Percentiles rank a stretch among this genome's conserved stretches.
Evolutionary conservation across 37 sponge, comb jelly and placozoan genomes (phyloP).

Genomic region (Oopsacas minuta): DNA sequence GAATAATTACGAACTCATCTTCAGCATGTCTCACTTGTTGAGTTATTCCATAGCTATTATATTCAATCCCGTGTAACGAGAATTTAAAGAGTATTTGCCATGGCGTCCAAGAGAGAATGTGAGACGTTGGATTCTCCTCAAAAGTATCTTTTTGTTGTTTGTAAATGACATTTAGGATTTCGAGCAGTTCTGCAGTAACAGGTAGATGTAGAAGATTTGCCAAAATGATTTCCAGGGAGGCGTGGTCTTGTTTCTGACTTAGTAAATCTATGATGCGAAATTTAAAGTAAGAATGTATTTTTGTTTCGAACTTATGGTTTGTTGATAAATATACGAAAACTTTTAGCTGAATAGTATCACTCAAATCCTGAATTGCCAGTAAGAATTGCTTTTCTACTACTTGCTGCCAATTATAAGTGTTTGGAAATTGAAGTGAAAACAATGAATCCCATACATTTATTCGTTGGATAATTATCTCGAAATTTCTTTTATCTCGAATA

Average conservation of each 20-base stretch:
- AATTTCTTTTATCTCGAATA: background rate
- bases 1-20: background rate
- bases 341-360: background rate
- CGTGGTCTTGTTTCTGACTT: background rate
- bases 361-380: background rate
- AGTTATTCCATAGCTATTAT: background rate
- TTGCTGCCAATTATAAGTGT: background rate
- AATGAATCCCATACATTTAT: background rate
- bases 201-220: background rate
- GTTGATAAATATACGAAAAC: background rate
- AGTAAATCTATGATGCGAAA: background rate
- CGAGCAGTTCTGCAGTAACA: background rate
- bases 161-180: background rate
- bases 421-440: background rate
- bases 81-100: background rate
- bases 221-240: background rate
- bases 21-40: background rate
- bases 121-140: background rate
- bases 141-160: background rate
- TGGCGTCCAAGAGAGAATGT: background rate
- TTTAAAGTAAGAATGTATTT: background rate
- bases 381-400: background rate
- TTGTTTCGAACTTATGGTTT: background rate
- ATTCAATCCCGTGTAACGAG: background rate
- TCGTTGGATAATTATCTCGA: background rate